Percentiles rank a stretch among this genome's conserved stretches.
Evolutionary conservation across 2,888 invertebrate species (phyloP).

Genomic region (Lampropteryx suffumata): DNA sequence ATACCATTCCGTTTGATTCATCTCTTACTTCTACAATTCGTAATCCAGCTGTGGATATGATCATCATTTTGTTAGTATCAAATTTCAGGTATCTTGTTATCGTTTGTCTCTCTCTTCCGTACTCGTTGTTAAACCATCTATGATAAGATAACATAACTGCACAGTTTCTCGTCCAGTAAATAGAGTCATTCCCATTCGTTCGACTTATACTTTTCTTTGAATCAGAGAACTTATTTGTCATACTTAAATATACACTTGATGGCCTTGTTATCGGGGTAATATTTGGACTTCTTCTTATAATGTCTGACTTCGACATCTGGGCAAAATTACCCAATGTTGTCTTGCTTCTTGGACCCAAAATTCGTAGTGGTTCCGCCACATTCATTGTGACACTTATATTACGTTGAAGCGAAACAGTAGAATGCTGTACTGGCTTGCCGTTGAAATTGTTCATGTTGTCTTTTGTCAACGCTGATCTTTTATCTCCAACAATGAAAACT

Average conservation of each 20-base stretch:
- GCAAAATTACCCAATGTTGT: constrained; percentile 78
- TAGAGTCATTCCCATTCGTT: constrained; percentile 78
- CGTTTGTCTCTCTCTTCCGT: constrained; percentile 79
- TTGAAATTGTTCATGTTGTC: constrained; percentile 83
- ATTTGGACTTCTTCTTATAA: constrained; percentile 74
- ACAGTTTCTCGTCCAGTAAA: constrained; percentile 85
- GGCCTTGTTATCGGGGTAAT: constrained; percentile 80
- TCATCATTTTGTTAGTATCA: constrained; percentile 82
- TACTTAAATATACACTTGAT: constrained; percentile 75
- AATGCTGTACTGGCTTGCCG: constrained; percentile 84
- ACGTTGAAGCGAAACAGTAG: constrained; percentile 83
- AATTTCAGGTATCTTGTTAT: constrained; percentile 79
- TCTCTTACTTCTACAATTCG: constrained; percentile 86
- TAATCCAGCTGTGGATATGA: constrained; percentile 85
- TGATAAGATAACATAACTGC: constrained; percentile 86
- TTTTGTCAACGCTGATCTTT: constrained; percentile 65
- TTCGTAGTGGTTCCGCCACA: constrained; percentile 78
- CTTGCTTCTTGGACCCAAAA: constrained; percentile 80
- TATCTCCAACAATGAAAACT: constrained; percentile 87
- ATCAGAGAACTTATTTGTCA: constrained; percentile 71
- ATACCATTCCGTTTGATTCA: constrained; percentile 83
- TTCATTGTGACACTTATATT: constrained; percentile 85
- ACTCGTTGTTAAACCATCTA: constrained; percentile 83
- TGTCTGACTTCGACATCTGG: constrained; percentile 72
- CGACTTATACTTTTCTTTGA: constrained; percentile 71